Evolutionary conservation across 2,888 invertebrate genomes (phyloP).

Genomic region (Nudaria mundana): DNA sequence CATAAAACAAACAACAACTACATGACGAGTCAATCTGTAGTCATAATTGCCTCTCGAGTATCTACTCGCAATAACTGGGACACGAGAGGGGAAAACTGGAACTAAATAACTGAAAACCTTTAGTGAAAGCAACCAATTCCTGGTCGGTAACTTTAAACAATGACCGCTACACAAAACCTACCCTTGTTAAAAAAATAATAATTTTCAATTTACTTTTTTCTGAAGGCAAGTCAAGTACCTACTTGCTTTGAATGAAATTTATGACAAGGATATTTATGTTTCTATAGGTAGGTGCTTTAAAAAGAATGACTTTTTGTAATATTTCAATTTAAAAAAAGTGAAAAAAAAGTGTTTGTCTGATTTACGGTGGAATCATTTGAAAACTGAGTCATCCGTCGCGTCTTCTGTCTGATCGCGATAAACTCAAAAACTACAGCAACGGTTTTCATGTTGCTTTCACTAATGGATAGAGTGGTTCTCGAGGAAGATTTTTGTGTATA

Average conservation of each 20-base stretch:
- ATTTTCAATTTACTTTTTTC: conserved; percentile 37
- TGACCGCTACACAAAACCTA: conserved; percentile 34
- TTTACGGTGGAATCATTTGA: too few relatives aligned
- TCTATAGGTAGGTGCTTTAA: conserved; percentile 37
- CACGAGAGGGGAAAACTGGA: conserved; percentile 40
- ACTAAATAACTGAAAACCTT: conserved; percentile 49
- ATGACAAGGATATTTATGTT: conserved; percentile 30
- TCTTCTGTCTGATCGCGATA: neutral
- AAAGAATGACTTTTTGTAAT: conserved; percentile 16
- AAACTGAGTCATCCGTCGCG: too few relatives aligned
- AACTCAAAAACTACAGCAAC: too few relatives aligned
- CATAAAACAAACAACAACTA: conserved; percentile 55
- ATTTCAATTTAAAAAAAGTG: too few relatives aligned
- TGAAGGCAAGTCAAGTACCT: conserved; percentile 34
- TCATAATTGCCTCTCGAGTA: conserved; percentile 66
- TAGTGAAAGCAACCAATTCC: conserved; percentile 39
- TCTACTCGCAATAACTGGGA: conserved; percentile 45
- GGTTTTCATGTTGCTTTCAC: neutral
- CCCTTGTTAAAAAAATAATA: conserved; percentile 31
- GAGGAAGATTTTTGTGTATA: too few relatives aligned
- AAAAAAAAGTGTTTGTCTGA: too few relatives aligned
- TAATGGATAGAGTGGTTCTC: too few relatives aligned
- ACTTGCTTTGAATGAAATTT: conserved; percentile 40
- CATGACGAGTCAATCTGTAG: conserved; percentile 58
- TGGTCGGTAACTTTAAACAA: conserved; percentile 51